Evolutionary conservation across 2,113 vertebrate species (phyloP).

Genomic region (Zosterops hypoxanthus): DNA sequence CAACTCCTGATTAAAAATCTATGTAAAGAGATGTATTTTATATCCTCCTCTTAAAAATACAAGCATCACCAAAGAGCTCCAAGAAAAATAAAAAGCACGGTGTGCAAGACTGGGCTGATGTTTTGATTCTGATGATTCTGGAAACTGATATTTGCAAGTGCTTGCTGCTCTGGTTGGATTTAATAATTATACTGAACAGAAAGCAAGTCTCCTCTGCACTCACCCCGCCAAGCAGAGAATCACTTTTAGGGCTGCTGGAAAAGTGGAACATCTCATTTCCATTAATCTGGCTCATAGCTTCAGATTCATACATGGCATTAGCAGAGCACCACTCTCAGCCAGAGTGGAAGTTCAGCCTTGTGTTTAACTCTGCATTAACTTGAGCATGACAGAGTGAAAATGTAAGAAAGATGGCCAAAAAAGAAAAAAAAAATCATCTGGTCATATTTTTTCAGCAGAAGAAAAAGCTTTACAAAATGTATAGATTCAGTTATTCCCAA

Average conservation of each 20-base stretch:
- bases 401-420: not conserved
- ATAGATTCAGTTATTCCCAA: constrained; percentile 56
- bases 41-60: constrained; percentile 7
- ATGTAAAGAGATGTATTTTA: not conserved
- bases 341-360: constrained; percentile 33
- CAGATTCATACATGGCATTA: constrained; percentile 45
- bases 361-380: constrained; percentile 40
- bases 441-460: constrained; percentile 29
- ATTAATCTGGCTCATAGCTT: constrained; percentile 47
- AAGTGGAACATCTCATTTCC: constrained; percentile 58
- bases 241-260: not conserved
- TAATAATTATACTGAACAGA: constrained; percentile 37
- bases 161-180: not conserved
- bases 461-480: constrained; percentile 42
- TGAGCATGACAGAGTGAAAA: constrained; percentile 27
- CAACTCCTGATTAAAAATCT: not conserved
- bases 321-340: constrained; percentile 2
- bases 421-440: not conserved
- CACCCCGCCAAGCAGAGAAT: not conserved
- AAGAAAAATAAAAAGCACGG: not conserved
- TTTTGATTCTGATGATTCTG: not conserved
- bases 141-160: not conserved
- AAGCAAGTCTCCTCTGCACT: not conserved
- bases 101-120: not conserved
- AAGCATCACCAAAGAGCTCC: not conserved